phyloP scores from a whole-genome alignment of 2,797 vertebrate species.

The Neosilurus mollespiculum region DNA sequence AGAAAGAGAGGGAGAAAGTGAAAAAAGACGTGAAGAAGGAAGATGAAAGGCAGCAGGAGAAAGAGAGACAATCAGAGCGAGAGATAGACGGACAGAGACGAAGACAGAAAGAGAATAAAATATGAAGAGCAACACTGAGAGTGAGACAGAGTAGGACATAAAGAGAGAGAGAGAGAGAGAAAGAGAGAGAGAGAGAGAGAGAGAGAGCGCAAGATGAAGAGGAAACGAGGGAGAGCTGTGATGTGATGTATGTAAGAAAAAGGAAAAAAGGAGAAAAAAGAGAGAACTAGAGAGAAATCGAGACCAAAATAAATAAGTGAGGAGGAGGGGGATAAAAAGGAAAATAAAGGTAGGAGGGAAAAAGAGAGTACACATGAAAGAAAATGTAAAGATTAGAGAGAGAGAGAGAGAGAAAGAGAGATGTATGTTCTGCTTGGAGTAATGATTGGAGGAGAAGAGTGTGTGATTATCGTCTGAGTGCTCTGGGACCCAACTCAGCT shows the following conservation, averaged over 20 bases:
- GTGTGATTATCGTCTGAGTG: slow-evolving; percentile 65
- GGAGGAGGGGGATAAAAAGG: no score
- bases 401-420: background rate
- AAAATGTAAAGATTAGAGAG: background rate
- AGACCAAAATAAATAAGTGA: no score
- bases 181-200: no score
- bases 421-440: background rate
- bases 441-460: slow-evolving; percentile 51
- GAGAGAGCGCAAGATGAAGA: background rate
- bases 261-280: no score
- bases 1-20: background rate
- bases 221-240: background rate
- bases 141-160: no score
- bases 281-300: background rate
- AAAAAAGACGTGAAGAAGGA: background rate
- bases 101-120: no score
- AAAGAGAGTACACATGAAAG: background rate
- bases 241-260: no score
- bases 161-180: background rate
- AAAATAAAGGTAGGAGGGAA: no score
- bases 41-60: background rate
- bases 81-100: background rate
- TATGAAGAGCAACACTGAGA: no score
- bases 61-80: background rate
- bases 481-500: slow-evolving; percentile 42